Evolutionary conservation across 2,888 invertebrate species (phyloP), one percentile per base, ranked within the genome.

Genomic region (Idaea straminata): DNA sequence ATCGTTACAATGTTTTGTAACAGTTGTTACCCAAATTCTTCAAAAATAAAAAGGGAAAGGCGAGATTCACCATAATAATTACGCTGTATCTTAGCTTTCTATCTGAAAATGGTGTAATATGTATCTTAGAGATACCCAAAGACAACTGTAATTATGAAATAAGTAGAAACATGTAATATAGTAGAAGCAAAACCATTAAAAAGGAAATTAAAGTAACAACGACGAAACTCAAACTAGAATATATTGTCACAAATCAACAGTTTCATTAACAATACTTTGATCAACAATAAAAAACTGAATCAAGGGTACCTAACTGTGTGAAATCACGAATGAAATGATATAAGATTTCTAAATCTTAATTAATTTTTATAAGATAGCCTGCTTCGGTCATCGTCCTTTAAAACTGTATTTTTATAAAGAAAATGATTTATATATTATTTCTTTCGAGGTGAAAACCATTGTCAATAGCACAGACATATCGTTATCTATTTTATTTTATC

Each of bases 91-190:
- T 61, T 16, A 61, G 35, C 38, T 61, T 36, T 35, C 36, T 15
- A 38, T 61, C 36, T 36, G 38, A 15, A 36, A 61, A 61, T 61
- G 61, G 36, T 36, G 61, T 38, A 61, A 61, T 5, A 15, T 3
- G 16, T 34, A 61, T 36, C 10, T 7, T 35, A 10, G 47, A 47
- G 47, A 0, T 47, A 47, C 47, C 47, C 47, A 47, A 47, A 47
- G 7, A 47, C 47, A 47, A 47, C 7, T 47, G 47, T 47, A 47
- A 47, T 47, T 47, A 47, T 47, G 13, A 47, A 47, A 47, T 47
- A 47, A 47, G 47, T 47, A 47, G 47, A 47, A 13, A 13, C 47
- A 47, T 47, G 47, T 47, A 47, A 25, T 47, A 47, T 7, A 38
- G 13, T 47, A 25, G 25, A 25, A 2, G 25, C 25, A 25, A 25